Base-by-base conservation (phyloP, 1,140 invertebrate species). In the Drosophila erecta region DNA sequence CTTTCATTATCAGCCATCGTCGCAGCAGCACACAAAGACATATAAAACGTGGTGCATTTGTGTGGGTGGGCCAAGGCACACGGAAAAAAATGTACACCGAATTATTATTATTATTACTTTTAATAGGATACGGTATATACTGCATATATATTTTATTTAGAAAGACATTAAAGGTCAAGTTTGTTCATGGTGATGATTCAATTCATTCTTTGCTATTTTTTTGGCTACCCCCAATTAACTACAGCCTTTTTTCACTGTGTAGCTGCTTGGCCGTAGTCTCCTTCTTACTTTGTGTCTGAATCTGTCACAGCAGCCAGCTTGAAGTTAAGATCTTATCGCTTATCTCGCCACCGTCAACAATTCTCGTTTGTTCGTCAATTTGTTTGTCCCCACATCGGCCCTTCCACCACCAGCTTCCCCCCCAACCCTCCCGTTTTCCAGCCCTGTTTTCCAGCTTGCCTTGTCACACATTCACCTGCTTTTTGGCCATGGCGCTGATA, bases 401-500 rank as follows among this genome's bases (percentile, higher is more conserved):
- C 49, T 59, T 33, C 24, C 41, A 47, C 40, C 40, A 3, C 38
- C 33, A 10, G 17, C 37, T 10, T 41, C 40, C 35, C 11, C 10
- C 8, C 17, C n/a, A n/a, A n/a, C n/a, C n/a, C n/a, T n/a, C n/a
- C 7, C 12, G 43, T 43, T 57, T 46, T 50, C 65, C 20, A 20
- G 8, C 10, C 33, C 17, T 17, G 3, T 33, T 49, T 49, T 49
- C 7, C 49, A 46, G 47, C 12, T 10, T n/a, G 15, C 14, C 35
- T 20, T 66, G 43, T 70, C 47, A 27, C 49, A 40, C 15, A 15
- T 6, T 43, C n/a, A 30, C 0, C n/a, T 47, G 15, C n/a, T 30
- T 81, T 81, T 78, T 67, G 78, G 65, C 49, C 47, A 66, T 43
- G 65, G 44, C 56, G 55, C 58, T 81, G 81, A 85, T 85, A 86